Evolutionary conservation across 1,140 invertebrate genomes (phyloP), one percentile per base, ranked within the genome.

Genomic region (Zaprionus vittiger): DNA sequence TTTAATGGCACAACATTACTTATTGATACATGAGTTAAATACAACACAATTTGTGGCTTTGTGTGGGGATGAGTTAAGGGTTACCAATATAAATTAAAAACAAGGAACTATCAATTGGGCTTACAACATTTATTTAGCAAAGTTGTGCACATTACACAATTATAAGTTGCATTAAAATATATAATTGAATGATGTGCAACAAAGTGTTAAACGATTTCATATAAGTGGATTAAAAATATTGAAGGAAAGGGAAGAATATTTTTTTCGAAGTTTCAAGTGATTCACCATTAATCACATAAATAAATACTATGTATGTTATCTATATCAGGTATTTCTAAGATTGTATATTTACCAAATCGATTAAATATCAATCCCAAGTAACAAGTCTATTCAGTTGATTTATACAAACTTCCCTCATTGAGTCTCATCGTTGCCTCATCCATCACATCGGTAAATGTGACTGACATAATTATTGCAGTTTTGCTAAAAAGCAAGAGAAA

Each of bases 401-500:
- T 52, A 24, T 24, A 22, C 22, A 52, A 52, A 22, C 17, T 20
- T 52, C 20, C 47, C 47, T 52, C 47, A 52, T 12, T 5, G 9
- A 52, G 20, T 24, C 12, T 24, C 24, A 57, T 44, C 69, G 24
- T 6, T 68, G n/a, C 57, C 24, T 24, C 49, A 84, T 90, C 84
- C 79, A 90, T 89, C 85, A 90, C 57, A 20, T 26, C 52, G 41
- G 34, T 70, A 74, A 60, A 47, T 61, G 54, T 37, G 76, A 66
- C 67, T 89, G 85, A 89, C 84, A 89, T 84, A 90, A 89, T 89
- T 89, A 89, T 89, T 85, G 81, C 78, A 79, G 52, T 61, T 73
- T 44, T 24, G 24, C 38, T 34, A 31, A 65, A 64, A 57, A 26
- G 24, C 5, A 44, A 65, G 31, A 24, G 49, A 52, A 59, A 68